Percentiles rank a stretch among this genome's conserved stretches.
phyloP scores from a whole-genome alignment of 2,113 vertebrate genomes.

The Siniperca chuatsi region DNA sequence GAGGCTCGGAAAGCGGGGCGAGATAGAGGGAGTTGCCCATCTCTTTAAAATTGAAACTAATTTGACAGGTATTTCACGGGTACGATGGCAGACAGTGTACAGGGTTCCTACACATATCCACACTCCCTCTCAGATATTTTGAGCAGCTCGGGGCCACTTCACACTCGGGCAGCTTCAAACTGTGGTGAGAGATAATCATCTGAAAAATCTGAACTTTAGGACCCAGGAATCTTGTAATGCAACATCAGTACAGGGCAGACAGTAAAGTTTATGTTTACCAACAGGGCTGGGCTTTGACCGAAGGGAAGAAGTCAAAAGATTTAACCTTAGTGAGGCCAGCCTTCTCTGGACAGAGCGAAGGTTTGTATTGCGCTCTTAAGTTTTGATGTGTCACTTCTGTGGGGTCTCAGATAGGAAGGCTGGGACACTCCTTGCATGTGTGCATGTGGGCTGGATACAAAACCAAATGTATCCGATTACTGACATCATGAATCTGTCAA shows the following conservation, averaged over 20 bases:
- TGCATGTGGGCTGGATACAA: too few relatives aligned
- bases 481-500: too few relatives aligned
- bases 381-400: constrained; percentile 10
- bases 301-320: too few relatives aligned
- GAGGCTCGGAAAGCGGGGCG: constrained; percentile 56
- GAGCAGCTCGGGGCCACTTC: constrained; percentile 26
- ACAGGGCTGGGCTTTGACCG: background rate
- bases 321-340: background rate
- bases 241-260: background rate
- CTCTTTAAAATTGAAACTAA: background rate
- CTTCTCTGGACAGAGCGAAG: background rate
- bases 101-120: constrained; percentile 30
- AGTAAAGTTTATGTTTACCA: constrained; percentile 27
- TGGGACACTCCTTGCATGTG: background rate
- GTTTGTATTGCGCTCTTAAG: constrained; percentile 54
- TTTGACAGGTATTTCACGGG: background rate
- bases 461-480: background rate
- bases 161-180: constrained; percentile 4
- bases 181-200: background rate
- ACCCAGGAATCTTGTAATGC: constrained; percentile 3
- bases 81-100: constrained; percentile 5
- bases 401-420: background rate
- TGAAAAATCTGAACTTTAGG: constrained; percentile 54
- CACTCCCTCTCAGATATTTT: constrained; percentile 6
- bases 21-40: constrained; percentile 22